Evolutionary conservation across 2,797 vertebrate genomes (phyloP).

Genomic region (Limnodromus scolopaceus): DNA sequence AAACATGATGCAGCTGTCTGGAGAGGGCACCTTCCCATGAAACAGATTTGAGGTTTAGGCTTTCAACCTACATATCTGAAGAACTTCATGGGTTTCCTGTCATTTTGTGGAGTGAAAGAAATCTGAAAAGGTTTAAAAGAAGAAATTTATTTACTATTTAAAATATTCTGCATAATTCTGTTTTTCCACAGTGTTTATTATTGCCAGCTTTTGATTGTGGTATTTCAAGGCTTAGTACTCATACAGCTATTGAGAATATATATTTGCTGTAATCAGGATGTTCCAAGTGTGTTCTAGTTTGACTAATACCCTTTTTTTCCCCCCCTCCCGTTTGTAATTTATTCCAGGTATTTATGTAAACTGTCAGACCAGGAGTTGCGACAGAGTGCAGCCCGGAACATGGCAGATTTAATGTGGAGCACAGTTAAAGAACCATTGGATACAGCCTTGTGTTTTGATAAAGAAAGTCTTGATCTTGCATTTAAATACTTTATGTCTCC

Average conservation of each 20-base stretch:
- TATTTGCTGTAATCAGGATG: background rate
- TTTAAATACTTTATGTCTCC: constrained; percentile 99
- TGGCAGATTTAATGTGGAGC: constrained; percentile 99
- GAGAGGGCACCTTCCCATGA: background rate
- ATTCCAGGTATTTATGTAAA: constrained; percentile 94
- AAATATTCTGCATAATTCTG: background rate
- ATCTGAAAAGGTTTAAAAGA: background rate
- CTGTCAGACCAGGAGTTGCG: constrained; percentile 97
- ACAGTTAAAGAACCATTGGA: constrained; percentile 98
- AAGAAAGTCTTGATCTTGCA: constrained; percentile 97
- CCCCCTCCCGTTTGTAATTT: constrained; percentile 37
- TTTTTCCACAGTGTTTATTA: accelerated
- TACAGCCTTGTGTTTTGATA: constrained; percentile 96
- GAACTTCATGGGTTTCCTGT: background rate
- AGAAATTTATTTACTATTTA: background rate
- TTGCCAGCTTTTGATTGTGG: background rate
- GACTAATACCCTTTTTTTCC: background rate
- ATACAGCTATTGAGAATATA: background rate
- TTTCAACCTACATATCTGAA: background rate
- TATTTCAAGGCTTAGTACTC: background rate
- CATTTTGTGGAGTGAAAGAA: background rate
- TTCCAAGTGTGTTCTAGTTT: background rate
- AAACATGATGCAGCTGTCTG: background rate
- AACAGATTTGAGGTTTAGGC: background rate
- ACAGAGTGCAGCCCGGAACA: constrained; percentile 96